Percentiles rank a stretch among this genome's conserved stretches.
phyloP scores from a whole-genome alignment of 92 coral and sea anemone genomes.

The Bergia puertoricense region DNA sequence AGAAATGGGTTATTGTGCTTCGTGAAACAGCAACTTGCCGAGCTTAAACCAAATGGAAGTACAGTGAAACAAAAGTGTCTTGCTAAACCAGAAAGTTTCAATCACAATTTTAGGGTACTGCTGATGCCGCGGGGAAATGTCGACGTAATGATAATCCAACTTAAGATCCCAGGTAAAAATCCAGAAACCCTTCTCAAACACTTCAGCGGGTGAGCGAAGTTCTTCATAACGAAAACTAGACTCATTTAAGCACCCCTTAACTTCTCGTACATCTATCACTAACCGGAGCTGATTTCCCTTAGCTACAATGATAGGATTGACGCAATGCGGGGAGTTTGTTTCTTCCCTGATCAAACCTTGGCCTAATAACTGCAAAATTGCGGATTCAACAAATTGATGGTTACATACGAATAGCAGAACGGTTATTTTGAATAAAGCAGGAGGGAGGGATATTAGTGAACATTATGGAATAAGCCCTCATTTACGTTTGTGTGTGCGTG shows the following conservation, averaged over 20 bases:
- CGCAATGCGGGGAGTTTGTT: background rate
- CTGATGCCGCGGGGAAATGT: slow-evolving; percentile 54
- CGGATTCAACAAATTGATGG: no score
- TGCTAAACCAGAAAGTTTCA: slow-evolving; percentile 41
- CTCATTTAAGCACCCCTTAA: background rate
- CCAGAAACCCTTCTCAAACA: slow-evolving; percentile 43
- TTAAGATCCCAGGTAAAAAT: slow-evolving; percentile 70
- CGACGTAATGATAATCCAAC: slow-evolving; percentile 70
- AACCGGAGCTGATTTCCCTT: slow-evolving; percentile 20
- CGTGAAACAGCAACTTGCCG: slow-evolving; percentile 17
- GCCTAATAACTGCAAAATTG: background rate
- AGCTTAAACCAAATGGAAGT: background rate
- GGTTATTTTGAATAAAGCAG: background rate
- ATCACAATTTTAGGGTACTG: slow-evolving; percentile 58
- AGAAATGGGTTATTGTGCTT: background rate
- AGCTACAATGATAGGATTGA: slow-evolving; percentile 1
- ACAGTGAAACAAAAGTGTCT: slow-evolving; percentile 63
- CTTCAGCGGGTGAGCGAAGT: slow-evolving; percentile 21
- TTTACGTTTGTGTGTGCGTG: no score
- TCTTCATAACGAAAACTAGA: slow-evolving; percentile 12
- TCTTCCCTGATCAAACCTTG: background rate
- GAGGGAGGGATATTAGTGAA: background rate
- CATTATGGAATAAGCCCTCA: background rate
- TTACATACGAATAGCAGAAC: no score
- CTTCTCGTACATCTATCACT: slow-evolving; percentile 30